phyloP scores from a whole-genome alignment of 2,888 invertebrate species.

The Andrena marginata region DNA sequence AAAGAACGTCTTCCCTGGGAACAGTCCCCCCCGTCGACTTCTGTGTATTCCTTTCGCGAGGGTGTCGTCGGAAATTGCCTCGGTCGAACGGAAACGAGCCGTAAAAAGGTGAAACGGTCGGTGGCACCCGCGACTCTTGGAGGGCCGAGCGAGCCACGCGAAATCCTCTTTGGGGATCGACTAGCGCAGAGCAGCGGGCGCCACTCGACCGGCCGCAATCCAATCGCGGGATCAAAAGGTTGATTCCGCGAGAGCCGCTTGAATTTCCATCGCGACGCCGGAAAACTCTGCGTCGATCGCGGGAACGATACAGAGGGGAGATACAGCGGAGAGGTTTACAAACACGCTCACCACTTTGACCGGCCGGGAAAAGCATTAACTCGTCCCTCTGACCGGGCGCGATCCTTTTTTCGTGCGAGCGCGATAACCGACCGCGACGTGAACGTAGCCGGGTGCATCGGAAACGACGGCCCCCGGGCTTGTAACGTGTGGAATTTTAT shows the following conservation, averaged over 20 bases:
- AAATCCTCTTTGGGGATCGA: conserved; percentile 27
- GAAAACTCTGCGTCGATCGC: conserved; percentile 9
- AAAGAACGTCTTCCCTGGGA: background rate
- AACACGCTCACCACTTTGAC: conserved; percentile 16
- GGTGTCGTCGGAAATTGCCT: background rate
- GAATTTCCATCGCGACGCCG: conserved; percentile 24
- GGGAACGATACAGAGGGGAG: background rate
- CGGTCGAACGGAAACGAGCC: background rate
- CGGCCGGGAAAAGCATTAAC: conserved; percentile 40
- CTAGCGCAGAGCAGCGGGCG: background rate
- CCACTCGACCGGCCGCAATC: conserved; percentile 31
- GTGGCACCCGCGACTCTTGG: conserved; percentile 10
- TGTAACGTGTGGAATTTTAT: conserved; percentile 45
- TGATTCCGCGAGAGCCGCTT: conserved; percentile 35
- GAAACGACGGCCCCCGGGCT: conserved; percentile 6
- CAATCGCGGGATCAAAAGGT: conserved; percentile 50
- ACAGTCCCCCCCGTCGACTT: background rate
- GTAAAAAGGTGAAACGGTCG: conserved; percentile 7
- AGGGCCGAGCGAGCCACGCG: background rate
- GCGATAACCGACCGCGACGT: conserved; percentile 31
- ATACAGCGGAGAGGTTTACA: too few relatives aligned
- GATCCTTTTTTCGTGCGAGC: background rate
- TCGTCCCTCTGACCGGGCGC: background rate
- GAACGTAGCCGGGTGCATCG: conserved; percentile 18
- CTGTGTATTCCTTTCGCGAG: background rate